Evolutionary conservation across 1,140 invertebrate genomes (phyloP).

Genomic region (Hydropsyche tenuis): DNA sequence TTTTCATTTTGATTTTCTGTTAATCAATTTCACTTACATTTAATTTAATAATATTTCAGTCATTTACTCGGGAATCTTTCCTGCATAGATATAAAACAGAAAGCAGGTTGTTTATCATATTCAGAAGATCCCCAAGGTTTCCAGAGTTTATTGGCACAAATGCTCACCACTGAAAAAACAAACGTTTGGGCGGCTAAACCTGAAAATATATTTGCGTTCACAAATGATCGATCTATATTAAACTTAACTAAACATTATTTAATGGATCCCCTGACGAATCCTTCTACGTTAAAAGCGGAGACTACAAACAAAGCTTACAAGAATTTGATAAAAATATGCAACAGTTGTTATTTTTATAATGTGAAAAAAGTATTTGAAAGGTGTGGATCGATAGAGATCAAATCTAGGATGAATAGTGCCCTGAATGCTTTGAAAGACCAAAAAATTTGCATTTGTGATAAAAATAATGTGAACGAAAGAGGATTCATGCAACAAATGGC

Average conservation of each 20-base stretch:
- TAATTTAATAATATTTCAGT: conserved; percentile 58
- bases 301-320: conserved; percentile 9
- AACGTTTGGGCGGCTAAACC: conserved; percentile 71
- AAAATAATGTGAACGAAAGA: conserved; percentile 55
- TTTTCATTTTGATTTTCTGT: conserved; percentile 15
- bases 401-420: not conserved
- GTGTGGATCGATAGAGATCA: not conserved
- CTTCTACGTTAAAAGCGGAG: conserved; percentile 43
- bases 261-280: conserved; percentile 46
- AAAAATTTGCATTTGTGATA: conserved; percentile 44
- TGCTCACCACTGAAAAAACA: conserved; percentile 79
- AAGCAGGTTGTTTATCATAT: conserved; percentile 88
- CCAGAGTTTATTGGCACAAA: conserved; percentile 81
- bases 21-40: conserved; percentile 49
- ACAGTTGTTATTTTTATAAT: conserved; percentile 38
- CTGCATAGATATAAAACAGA: conserved; percentile 84
- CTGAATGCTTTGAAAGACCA: not conserved
- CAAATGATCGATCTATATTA: conserved; percentile 69
- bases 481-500: conserved; percentile 73
- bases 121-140: conserved; percentile 87
- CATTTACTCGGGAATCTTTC: conserved; percentile 73
- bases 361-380: conserved; percentile 33
- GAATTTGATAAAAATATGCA: conserved; percentile 39
- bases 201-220: conserved; percentile 70
- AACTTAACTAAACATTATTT: conserved; percentile 74